Percentiles rank a stretch among this genome's conserved stretches.
These are phyloP conservation scores for Etheostoma nigrum DNA, from an alignment of 2,797 vertebrate species.

Conservation along the genomic window DNA sequence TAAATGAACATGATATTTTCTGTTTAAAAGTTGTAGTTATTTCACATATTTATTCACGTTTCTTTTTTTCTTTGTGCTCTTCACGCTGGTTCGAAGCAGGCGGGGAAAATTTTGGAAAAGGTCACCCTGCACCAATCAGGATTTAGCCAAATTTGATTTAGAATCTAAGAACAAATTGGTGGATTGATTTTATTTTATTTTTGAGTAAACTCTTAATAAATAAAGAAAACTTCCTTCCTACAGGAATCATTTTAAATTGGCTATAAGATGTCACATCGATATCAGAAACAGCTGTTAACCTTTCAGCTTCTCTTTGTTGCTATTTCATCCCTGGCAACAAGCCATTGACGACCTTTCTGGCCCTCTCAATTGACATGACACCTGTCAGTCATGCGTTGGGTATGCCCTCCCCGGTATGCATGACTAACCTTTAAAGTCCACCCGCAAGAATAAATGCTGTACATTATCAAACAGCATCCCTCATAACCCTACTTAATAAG, in stretches of 20 bases:
- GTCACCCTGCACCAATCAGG: neutral
- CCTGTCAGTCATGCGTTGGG: constrained; percentile 57
- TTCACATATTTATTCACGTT: too few species aligned
- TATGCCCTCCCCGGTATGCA: neutral
- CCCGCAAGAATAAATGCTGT: constrained; percentile 3
- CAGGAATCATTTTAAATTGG: too few species aligned
- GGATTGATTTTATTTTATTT: neutral
- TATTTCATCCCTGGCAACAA: constrained; percentile 31
- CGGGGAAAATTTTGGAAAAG: neutral
- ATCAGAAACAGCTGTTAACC: constrained; percentile 29
- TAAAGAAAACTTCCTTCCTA: too few species aligned
- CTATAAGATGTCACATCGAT: constrained; percentile 11
- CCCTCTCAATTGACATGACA: constrained; percentile 58
- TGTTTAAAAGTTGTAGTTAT: neutral
- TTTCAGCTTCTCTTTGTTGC: constrained; percentile 22
- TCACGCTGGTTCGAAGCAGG: neutral
- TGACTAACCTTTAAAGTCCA: constrained; percentile 62
- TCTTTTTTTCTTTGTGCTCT: neutral
- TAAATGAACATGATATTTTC: too few species aligned
- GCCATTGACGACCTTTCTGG: constrained; percentile 57
- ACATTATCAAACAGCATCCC: constrained; percentile 25
- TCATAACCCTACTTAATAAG: constrained; percentile 38
- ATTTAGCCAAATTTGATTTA: neutral
- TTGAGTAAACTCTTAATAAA: neutral
- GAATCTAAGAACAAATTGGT: neutral